Conservation (phyloP, 1,140 invertebrate species). For the Semibalanus balanoides region DNA sequence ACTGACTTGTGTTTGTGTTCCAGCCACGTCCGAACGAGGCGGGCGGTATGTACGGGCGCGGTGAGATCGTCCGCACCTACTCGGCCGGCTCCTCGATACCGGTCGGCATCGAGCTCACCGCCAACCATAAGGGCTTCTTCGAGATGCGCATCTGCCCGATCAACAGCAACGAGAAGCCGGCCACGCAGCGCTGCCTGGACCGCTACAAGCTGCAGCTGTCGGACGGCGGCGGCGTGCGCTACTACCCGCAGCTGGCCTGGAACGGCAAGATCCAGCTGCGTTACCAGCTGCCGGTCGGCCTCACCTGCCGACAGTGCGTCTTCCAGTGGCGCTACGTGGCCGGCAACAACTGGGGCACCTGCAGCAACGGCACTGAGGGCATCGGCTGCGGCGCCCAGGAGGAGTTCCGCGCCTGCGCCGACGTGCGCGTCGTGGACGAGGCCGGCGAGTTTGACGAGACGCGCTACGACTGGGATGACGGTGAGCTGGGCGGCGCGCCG, state of each 20-base stretch:
- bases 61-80: conserved; percentile 62
- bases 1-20: conserved; percentile 20
- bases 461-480: conserved; percentile 17
- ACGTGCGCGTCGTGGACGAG: conserved; percentile 50
- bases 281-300: conserved; percentile 46
- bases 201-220: conserved; percentile 45
- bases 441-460: conserved; percentile 22
- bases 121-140: conserved; percentile 62
- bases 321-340: conserved; percentile 68
- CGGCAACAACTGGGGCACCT: conserved; percentile 35
- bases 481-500: background rate
- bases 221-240: conserved; percentile 32
- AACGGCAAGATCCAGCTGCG: conserved; percentile 54
- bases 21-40: conserved; percentile 63
- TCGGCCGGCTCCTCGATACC: conserved; percentile 46
- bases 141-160: conserved; percentile 69
- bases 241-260: conserved; percentile 59
- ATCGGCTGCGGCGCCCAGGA: conserved; percentile 74
- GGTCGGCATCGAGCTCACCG: conserved; percentile 40
- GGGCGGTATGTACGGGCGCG: conserved; percentile 64
- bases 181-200: conserved; percentile 61
- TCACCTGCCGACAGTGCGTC: conserved; percentile 60
- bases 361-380: conserved; percentile 37
- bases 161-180: conserved; percentile 30
- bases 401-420: conserved; percentile 71